phyloP scores from a whole-genome alignment of 2,888 invertebrate genomes.

The Desoria tigrina region DNA sequence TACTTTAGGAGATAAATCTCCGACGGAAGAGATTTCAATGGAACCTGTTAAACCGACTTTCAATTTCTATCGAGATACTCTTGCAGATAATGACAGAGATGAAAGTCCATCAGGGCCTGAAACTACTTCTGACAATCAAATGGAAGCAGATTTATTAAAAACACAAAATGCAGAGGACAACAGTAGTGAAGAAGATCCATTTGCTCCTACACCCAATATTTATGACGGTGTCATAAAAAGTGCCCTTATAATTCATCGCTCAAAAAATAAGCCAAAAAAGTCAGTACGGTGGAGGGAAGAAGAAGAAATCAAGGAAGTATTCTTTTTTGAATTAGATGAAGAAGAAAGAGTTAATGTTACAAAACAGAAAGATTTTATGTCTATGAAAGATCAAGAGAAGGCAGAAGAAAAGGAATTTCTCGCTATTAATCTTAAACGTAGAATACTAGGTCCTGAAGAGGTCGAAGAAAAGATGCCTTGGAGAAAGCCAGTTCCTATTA shows the following conservation, averaged over 20 bases:
- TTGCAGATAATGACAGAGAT: conserved; percentile 55
- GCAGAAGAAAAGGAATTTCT: conserved; percentile 68
- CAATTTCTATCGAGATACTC: conserved; percentile 87
- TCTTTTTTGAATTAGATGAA: conserved; percentile 92
- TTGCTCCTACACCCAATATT: conserved; percentile 39
- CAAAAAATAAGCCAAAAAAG: conserved; percentile 71
- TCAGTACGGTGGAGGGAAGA: conserved; percentile 80
- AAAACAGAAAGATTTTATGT: conserved; percentile 70
- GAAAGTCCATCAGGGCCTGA: conserved; percentile 8
- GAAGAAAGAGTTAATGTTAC: conserved; percentile 94
- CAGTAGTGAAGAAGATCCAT: conserved; percentile 3
- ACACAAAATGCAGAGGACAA: conserved; percentile 9
- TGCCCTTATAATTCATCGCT: conserved; percentile 71
- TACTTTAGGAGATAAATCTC: neutral
- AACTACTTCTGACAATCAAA: conserved; percentile 55
- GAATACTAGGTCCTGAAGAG: conserved; percentile 57
- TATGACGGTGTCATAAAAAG: conserved; percentile 60
- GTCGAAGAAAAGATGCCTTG: conserved; percentile 82
- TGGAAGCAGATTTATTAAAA: conserved; percentile 9
- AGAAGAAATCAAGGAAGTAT: conserved; percentile 73
- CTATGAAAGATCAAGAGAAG: conserved; percentile 88
- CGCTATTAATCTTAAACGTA: conserved; percentile 4
- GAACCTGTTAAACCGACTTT: conserved; percentile 49
- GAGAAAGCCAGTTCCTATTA: conserved; percentile 70
- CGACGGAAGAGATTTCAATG: conserved; percentile 13